Percentiles rank a stretch among this genome's conserved stretches.
These are phyloP conservation scores for Spheniscus mendiculus DNA, from an alignment of 2,113 vertebrate species.

Conservation along the genomic window DNA sequence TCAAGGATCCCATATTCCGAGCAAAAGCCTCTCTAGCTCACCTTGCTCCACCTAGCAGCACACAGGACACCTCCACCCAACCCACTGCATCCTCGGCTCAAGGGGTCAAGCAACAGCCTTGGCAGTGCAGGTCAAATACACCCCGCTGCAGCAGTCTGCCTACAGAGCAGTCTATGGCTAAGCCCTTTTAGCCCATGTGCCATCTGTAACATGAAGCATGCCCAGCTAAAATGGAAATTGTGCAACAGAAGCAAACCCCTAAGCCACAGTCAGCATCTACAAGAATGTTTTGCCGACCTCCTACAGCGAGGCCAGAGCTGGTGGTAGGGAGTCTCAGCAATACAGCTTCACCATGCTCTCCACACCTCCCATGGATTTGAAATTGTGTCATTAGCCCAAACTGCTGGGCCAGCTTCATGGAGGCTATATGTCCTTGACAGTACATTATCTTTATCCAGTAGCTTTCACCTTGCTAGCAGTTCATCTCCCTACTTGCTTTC, in stretches of 20 bases:
- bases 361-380: not conserved
- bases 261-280: not conserved
- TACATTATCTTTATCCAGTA: not conserved
- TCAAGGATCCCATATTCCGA: not conserved
- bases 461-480: not conserved
- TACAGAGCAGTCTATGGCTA: not conserved
- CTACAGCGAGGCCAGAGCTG: not conserved
- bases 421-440: not conserved
- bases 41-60: not conserved
- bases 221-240: not conserved
- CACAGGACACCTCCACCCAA: not conserved
- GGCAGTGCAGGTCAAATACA: not conserved
- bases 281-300: not conserved
- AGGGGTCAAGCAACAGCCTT: not conserved
- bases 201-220: not conserved
- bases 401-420: not conserved
- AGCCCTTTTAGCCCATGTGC: not conserved
- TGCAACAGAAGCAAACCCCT: not conserved
- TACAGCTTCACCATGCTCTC: not conserved
- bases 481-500: not conserved
- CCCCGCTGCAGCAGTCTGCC: not conserved
- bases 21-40: not conserved
- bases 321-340: not conserved
- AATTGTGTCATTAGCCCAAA: not conserved
- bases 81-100: not conserved